phyloP scores from a whole-genome alignment of 2,888 invertebrate genomes.

The Tachina fera region DNA sequence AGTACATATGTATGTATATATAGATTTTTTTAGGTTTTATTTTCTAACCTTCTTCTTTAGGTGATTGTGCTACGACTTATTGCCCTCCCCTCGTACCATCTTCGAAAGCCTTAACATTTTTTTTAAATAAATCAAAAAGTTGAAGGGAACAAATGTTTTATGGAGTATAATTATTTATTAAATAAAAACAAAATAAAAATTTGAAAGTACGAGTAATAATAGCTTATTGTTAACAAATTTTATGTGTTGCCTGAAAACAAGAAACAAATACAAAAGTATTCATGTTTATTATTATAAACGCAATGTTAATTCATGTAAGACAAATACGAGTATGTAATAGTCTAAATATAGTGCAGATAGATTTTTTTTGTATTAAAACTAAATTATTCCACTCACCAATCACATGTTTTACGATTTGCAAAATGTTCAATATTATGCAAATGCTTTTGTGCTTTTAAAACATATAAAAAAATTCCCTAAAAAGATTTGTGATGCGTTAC shows the following conservation, averaged over 20 bases:
- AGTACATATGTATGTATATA: too few relatives aligned
- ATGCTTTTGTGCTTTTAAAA: slow-evolving; percentile 27
- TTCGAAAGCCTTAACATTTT: too few relatives aligned
- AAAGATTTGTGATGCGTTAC: slow-evolving; percentile 63
- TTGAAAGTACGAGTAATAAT: background rate
- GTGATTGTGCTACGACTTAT: background rate
- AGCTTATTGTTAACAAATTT: background rate
- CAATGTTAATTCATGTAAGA: too few relatives aligned
- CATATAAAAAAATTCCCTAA: slow-evolving; percentile 28
- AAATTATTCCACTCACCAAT: slow-evolving; percentile 40
- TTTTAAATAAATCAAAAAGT: too few relatives aligned
- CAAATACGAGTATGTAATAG: background rate
- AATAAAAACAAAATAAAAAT: background rate
- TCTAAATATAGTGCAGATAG: background rate
- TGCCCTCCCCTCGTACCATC: too few relatives aligned
- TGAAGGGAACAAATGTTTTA: too few relatives aligned
- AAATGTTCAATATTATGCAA: slow-evolving; percentile 51
- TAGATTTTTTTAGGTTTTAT: too few relatives aligned
- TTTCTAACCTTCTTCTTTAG: background rate
- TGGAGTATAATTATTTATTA: background rate
- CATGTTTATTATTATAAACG: background rate
- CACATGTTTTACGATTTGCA: slow-evolving; percentile 41
- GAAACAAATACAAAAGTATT: background rate
- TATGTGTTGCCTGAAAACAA: too few relatives aligned
- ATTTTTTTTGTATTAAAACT: background rate